Base-by-base conservation (phyloP, 2,888 invertebrate species). In the Acleris holmiana region DNA sequence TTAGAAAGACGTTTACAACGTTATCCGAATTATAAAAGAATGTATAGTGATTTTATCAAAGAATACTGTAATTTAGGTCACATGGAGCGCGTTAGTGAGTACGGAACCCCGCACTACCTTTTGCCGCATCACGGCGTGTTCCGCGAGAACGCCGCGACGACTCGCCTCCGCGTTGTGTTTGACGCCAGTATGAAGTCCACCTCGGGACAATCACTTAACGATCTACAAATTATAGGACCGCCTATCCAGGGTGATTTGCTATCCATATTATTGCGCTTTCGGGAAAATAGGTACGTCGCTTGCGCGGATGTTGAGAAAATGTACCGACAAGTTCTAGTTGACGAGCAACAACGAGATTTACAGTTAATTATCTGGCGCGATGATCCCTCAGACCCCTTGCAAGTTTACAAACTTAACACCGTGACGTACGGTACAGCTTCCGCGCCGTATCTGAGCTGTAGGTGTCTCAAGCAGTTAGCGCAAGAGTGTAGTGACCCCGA, bases 321-420 rank as follows among this genome's bases (percentile, higher is more conserved):
- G 29, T 51, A 35, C 18, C 51, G 51, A 2, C 51, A 51, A 35
- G 51, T 29, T 4, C 19, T 49, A 4, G 19, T 49, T 23, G 23
- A 49, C 15, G 23, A 40, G 2, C 13, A n/a, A 6, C 49, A 49
- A 49, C 49, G 49, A 1, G n/a, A 49, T 15, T 23, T 29, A 13
- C 51, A 51, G 13, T n/a, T 51, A 18, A 29, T 51, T 51, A 18
- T 51, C 2, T 35, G 35, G 25, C 50, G 50, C 29, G 50, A 50
- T 1, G 41, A 17, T 6, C 18, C 23, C 1, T 21, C 10, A 0
- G 25, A 46, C 8, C 44, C 46, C 7, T n/a, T 44, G 2, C 6
- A 21, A 19, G 10, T 54, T 41, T 0, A n/a, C n/a, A n/a, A n/a
- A n/a, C n/a, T n/a, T n/a, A n/a, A n/a, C n/a, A n/a, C n/a, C n/a